Evolutionary conservation across 1,140 invertebrate species (phyloP).

Genomic region (Littorina saxatilis): DNA sequence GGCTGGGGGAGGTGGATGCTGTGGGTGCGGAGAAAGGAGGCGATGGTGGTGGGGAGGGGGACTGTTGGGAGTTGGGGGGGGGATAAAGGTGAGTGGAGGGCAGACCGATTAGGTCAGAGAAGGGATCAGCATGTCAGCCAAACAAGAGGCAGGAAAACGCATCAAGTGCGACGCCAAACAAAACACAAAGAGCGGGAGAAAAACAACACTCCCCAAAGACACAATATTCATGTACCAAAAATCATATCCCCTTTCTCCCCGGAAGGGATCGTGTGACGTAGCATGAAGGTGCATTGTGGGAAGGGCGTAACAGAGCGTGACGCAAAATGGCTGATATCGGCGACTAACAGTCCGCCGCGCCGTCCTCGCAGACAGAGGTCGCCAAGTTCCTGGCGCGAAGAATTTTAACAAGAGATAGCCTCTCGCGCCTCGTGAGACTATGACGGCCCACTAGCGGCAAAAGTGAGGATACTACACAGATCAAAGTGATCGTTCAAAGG

Average conservation of each 20-base stretch:
- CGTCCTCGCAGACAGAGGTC: neutral
- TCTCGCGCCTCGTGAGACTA: neutral
- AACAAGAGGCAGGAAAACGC: neutral
- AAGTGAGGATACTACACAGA: no score
- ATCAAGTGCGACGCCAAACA: neutral
- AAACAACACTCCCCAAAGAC: neutral
- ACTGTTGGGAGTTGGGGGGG: no score
- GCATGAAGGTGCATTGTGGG: neutral
- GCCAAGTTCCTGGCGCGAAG: conserved; percentile 1
- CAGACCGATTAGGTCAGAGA: neutral
- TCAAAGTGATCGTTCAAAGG: no score
- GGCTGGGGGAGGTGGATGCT: no score
- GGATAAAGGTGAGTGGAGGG: neutral
- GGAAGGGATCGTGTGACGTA: neutral
- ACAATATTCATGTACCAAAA: neutral
- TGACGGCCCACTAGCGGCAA: neutral
- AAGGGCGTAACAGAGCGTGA: conserved; percentile 8
- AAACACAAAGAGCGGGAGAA: no score
- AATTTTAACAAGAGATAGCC: conserved; percentile 34
- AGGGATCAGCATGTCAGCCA: no score
- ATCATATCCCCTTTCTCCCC: neutral
- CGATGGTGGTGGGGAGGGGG: neutral
- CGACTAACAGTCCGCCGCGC: neutral
- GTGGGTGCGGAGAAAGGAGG: neutral
- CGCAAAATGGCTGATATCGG: neutral